Conservation (phyloP, 2,113 vertebrate genomes). For the Hypocryptadius cinnamomeus region DNA sequence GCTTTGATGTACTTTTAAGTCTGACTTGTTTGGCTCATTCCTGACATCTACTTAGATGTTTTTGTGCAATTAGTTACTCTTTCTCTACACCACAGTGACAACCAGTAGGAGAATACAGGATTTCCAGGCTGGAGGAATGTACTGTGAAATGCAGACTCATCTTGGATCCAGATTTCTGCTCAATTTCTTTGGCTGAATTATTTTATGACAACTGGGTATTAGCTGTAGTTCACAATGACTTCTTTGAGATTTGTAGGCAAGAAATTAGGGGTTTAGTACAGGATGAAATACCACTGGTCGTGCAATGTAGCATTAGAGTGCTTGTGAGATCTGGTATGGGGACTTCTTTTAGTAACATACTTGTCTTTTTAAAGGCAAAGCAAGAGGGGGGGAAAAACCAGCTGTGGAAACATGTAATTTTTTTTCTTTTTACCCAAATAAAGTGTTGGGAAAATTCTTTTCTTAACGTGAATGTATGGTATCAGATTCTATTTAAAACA, state of each 20-base stretch:
- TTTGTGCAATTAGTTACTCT: background rate
- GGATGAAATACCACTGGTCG: background rate
- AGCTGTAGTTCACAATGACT: background rate
- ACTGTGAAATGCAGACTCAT: background rate
- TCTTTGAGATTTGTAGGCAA: background rate
- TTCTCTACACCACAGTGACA: background rate
- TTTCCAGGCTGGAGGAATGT: background rate
- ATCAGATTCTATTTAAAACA: background rate
- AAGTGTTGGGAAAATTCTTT: background rate
- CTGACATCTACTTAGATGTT: background rate
- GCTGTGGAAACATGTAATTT: background rate
- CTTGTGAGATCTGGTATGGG: background rate
- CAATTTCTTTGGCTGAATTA: background rate
- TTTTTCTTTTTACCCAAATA: background rate
- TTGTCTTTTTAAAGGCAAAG: background rate
- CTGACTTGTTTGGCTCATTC: background rate
- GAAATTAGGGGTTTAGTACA: background rate
- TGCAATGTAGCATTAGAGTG: background rate
- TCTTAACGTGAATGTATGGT: background rate
- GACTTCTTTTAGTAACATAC: background rate
- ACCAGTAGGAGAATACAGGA: background rate
- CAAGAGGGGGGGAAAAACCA: fast-evolving
- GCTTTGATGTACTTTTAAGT: background rate
- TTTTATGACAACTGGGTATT: background rate
- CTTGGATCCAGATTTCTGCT: background rate